A percentile compares a stretch with the other conserved stretches of the same genome.
Evolutionary conservation across 2,888 invertebrate species (phyloP).

Genomic region (Drosophila buzzatii): DNA sequence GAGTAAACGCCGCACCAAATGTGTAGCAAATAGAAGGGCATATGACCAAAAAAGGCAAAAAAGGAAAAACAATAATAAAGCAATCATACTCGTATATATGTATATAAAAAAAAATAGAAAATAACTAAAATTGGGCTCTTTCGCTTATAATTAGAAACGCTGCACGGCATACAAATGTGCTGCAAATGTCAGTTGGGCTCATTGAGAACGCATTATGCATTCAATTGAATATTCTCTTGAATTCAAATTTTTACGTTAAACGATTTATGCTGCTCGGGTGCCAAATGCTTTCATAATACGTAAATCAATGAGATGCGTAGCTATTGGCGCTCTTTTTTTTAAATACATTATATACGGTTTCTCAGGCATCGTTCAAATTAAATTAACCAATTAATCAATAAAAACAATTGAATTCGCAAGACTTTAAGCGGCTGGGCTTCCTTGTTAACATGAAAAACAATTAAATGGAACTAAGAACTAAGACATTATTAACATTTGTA

Average conservation of each 20-base stretch:
- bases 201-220: constrained; percentile 39
- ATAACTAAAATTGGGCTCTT: constrained; percentile 12
- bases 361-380: background rate
- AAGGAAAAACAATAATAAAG: constrained; percentile 3
- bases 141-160: constrained; percentile 47
- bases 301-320: background rate
- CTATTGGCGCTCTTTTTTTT: background rate
- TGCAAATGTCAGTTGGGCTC: background rate
- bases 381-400: constrained; percentile 14
- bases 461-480: background rate
- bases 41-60: background rate
- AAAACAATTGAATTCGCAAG: background rate
- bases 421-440: background rate
- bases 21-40: constrained; percentile 49
- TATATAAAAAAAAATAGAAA: background rate
- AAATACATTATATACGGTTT: background rate
- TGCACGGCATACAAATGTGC: constrained; percentile 50
- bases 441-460: background rate
- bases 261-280: constrained; percentile 23
- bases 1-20: constrained; percentile 40
- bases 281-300: constrained; percentile 1
- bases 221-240: constrained; percentile 1
- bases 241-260: background rate
- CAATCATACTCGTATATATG: background rate
- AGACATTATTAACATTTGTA: background rate